Evolutionary conservation across 2,797 vertebrate genomes (phyloP).

Genomic region (Malacoctenus gilli): DNA sequence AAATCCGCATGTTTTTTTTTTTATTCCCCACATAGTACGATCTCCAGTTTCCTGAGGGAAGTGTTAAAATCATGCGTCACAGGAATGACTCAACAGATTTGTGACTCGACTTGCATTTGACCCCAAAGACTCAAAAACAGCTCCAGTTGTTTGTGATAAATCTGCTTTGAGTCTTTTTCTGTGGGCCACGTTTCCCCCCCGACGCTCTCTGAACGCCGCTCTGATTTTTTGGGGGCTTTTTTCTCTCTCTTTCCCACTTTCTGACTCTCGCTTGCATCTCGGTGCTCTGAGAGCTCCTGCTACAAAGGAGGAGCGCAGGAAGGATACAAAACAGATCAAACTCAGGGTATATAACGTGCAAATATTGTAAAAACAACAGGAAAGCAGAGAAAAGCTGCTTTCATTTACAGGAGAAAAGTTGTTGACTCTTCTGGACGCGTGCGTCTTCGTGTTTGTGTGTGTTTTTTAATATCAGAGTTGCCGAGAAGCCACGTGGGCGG

Average conservation of each 20-base stretch:
- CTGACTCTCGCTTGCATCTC: constrained; percentile 13
- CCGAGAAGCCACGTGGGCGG: constrained; percentile 43
- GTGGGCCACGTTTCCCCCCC: not conserved
- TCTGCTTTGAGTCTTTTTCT: constrained; percentile 10
- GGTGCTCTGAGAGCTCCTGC: not conserved
- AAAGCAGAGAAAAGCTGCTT: constrained; percentile 11
- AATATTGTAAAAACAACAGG: constrained; percentile 1
- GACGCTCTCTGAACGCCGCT: not conserved
- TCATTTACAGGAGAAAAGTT: constrained; percentile 32
- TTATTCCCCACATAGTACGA: not conserved
- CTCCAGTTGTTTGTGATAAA: not conserved
- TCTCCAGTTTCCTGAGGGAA: not conserved
- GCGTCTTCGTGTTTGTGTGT: not conserved
- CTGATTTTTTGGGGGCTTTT: too few species aligned
- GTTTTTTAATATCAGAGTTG: constrained; percentile 49
- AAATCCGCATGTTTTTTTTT: too few species aligned
- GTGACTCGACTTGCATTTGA: constrained; percentile 1
- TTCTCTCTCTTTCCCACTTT: constrained; percentile 10
- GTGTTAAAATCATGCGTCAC: not conserved
- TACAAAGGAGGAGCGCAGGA: not conserved
- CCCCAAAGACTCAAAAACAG: not conserved
- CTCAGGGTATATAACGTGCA: not conserved
- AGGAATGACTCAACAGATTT: not conserved
- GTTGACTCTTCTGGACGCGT: constrained; percentile 19
- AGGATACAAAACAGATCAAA: constrained; percentile 1